Evolutionary conservation across 2,113 vertebrate species (phyloP), one percentile per base, ranked within the genome.

Genomic region (Halcyon senegalensis): DNA sequence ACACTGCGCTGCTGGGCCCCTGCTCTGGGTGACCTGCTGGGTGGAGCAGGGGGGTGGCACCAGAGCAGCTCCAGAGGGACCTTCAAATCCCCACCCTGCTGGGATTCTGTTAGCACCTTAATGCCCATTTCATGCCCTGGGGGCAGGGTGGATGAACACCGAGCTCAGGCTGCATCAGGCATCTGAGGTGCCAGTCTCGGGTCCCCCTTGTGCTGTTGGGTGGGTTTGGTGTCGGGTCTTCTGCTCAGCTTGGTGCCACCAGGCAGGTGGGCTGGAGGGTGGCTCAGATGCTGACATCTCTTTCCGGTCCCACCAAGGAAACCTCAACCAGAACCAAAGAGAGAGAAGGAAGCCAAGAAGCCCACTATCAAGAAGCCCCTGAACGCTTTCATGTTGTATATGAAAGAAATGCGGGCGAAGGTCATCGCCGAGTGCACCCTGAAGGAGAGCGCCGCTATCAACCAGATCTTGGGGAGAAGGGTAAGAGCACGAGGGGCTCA

Each of bases 361-460:
- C 99, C 99, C 21, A 99, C 99, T 73, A 99, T 99, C 97, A 99
- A 99, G 98, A 99, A 99, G 93, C 99, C 99, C 24, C 98, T 99
- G 95, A 99, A 99, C 1, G 99, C 99, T 88, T 99, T 99, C 97
- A 99, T 99, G 99, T 98, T 99, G 66, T 99, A 99, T 98, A 99
- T 99, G 99, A 99, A 99, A 98, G 99, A 99, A 98, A 99, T 99
- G 99, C 98, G 99, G 96, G 99, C 99, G 2, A 99, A 99, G 96
- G 99, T 99, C 94, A 99, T 99, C 11, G 99, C 99, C 0, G 99
- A 99, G 86, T 99, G 99, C 97, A 99, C 99, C 51, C 98, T 99
- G 98, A 99, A 99, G 94, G 99, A 99, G 97, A 99, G 99, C 8
- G 99, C 99, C 1, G 99, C 99, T 79, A 99, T 99, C 98, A 99